These are phyloP conservation scores for Hiodon alosoides DNA, from an alignment of 2,113 vertebrate genomes.

Conservation along the genomic window DNA sequence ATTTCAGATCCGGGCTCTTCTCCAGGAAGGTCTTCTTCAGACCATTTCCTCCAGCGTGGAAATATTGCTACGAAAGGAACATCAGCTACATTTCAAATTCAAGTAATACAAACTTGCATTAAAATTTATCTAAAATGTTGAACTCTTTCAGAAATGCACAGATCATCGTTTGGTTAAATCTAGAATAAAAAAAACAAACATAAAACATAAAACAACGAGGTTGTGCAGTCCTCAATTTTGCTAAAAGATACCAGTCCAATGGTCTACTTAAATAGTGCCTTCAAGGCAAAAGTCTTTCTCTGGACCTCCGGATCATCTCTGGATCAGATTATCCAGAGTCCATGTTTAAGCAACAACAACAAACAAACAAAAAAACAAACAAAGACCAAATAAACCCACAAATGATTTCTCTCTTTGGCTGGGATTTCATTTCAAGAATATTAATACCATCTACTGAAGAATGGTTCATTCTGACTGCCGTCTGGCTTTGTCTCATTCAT, in stretches of 20 bases:
- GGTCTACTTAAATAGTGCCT: too few relatives aligned
- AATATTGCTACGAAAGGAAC: constrained; percentile 81
- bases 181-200: background rate
- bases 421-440: constrained; percentile 12
- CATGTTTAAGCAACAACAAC: background rate
- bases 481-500: constrained; percentile 1
- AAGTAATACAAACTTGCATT: background rate
- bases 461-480: constrained; percentile 17
- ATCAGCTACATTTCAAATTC: constrained; percentile 11
- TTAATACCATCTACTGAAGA: constrained; percentile 17
- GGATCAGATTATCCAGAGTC: too few relatives aligned
- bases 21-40: constrained; percentile 96
- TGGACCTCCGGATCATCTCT: too few relatives aligned
- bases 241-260: too few relatives aligned
- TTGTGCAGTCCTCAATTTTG: too few relatives aligned
- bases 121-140: background rate
- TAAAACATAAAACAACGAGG: too few relatives aligned
- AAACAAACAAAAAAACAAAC: constrained; percentile 22
- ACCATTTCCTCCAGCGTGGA: constrained; percentile 95
- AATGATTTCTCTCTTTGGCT: constrained; percentile 14
- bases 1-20: constrained; percentile 90
- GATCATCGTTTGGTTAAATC: background rate
- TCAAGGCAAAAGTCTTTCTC: too few relatives aligned
- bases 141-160: constrained; percentile 10
- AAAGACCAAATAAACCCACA: constrained; percentile 11